These are phyloP conservation scores for Cyprinodon variegatus DNA, from an alignment of 2,113 vertebrate species.

Conservation along the genomic window DNA sequence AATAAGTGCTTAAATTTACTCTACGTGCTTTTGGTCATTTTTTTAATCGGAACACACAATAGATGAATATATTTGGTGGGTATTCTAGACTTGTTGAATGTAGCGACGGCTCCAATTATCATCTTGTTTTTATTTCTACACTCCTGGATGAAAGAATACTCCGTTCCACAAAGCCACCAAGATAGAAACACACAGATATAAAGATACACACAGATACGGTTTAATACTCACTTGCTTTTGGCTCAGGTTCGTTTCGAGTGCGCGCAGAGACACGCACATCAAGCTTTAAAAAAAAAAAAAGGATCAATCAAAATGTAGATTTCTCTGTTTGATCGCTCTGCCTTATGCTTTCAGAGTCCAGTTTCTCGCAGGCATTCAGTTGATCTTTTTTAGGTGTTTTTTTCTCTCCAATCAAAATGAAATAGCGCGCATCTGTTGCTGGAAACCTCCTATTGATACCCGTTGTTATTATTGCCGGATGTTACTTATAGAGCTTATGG, in stretches of 20 bases:
- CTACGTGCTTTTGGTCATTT: neutral
- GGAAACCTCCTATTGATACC: slow-evolving; percentile 49
- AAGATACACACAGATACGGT: slow-evolving; percentile 64
- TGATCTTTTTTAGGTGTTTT: slow-evolving; percentile 8
- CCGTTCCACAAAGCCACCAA: slow-evolving; percentile 43
- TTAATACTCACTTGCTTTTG: slow-evolving; percentile 78
- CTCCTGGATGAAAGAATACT: slow-evolving; percentile 14
- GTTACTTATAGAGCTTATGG: slow-evolving; percentile 65
- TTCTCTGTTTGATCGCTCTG: slow-evolving; percentile 63
- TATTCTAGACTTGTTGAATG: slow-evolving; percentile 78
- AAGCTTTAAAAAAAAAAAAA: slow-evolving; percentile 50
- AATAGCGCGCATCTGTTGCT: slow-evolving; percentile 58
- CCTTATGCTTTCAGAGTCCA: slow-evolving; percentile 69
- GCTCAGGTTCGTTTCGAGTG: slow-evolving; percentile 73
- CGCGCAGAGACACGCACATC: slow-evolving; percentile 71
- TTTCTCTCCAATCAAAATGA: slow-evolving; percentile 29
- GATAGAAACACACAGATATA: slow-evolving; percentile 32
- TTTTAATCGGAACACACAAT: slow-evolving; percentile 19
- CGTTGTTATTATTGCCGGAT: slow-evolving; percentile 62
- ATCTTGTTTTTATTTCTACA: neutral
- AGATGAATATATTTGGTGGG: slow-evolving; percentile 10
- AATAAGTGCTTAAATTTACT: slow-evolving; percentile 1
- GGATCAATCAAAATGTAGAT: slow-evolving; percentile 70
- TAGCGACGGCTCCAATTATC: slow-evolving; percentile 25
- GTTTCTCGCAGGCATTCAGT: slow-evolving; percentile 64